phyloP scores from a whole-genome alignment of 2,797 vertebrate genomes.

The Cygnus olor region DNA sequence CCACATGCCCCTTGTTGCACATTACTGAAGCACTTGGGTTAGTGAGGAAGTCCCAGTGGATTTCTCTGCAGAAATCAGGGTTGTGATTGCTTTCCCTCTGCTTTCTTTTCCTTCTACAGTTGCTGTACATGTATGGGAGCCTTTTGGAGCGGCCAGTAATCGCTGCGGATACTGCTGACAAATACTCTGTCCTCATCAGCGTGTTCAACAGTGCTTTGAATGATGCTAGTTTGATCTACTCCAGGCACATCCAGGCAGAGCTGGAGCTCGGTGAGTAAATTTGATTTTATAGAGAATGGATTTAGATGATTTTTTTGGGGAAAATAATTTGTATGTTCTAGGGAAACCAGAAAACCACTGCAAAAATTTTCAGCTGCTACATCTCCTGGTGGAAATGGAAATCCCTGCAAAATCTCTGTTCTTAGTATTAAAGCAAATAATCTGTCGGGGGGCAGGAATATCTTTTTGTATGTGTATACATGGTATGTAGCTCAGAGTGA shows the following conservation, averaged over 20 bases:
- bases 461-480: rapidly evolving
- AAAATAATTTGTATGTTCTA: background rate
- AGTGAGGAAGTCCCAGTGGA: background rate
- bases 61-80: rapidly evolving
- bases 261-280: conserved; percentile 78
- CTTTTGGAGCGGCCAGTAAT: conserved; percentile 87
- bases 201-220: conserved; percentile 88
- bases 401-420: background rate
- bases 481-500: background rate
- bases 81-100: background rate
- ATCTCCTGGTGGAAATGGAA: background rate
- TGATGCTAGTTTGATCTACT: conserved; percentile 82
- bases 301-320: rapidly evolving
- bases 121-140: conserved; percentile 88
- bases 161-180: conserved; percentile 76
- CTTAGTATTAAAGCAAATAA: background rate
- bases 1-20: background rate
- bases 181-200: conserved; percentile 80
- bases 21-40: background rate
- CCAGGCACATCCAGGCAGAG: conserved; percentile 74
- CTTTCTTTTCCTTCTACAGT: conserved; percentile 70
- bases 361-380: background rate
- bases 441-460: background rate
- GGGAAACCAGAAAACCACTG: background rate
- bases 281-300: background rate